phyloP scores from a whole-genome alignment of 2,797 vertebrate species.

The Protonibea diacanthus region DNA sequence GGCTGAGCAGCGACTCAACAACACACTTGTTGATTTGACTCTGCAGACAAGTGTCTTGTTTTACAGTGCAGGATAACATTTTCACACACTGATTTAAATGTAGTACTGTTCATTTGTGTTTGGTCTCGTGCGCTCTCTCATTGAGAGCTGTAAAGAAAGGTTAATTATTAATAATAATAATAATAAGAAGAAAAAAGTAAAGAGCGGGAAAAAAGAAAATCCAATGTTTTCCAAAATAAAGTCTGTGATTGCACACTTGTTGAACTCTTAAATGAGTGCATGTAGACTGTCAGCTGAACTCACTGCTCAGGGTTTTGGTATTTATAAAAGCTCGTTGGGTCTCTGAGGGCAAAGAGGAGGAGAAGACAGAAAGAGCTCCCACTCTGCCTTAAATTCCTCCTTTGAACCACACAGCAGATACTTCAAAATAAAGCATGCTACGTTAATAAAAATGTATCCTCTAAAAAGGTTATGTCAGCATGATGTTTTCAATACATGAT shows the following conservation, averaged over 20 bases:
- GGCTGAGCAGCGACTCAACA: background rate
- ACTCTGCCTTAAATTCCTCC: constrained; percentile 40
- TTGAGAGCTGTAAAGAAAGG: background rate
- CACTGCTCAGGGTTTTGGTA: constrained; percentile 8
- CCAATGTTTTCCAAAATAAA: background rate
- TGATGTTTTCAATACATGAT: background rate
- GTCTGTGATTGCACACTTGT: background rate
- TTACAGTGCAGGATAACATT: background rate
- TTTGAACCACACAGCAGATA: background rate
- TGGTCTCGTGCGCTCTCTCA: background rate
- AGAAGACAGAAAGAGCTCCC: background rate
- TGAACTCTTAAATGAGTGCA: background rate
- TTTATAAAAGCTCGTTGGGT: constrained; percentile 35
- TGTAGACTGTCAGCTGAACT: constrained; percentile 21
- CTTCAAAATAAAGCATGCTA: background rate
- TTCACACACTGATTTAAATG: accelerated
- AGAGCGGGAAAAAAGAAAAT: too few relatives aligned
- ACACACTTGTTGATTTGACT: background rate
- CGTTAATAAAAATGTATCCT: background rate
- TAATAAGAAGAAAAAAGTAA: too few relatives aligned
- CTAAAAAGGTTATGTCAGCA: background rate
- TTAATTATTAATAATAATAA: background rate
- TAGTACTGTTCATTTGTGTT: background rate
- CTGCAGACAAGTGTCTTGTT: background rate
- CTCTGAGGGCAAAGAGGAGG: constrained; percentile 4